These are phyloP conservation scores for Limnephilus rhombicus DNA, from an alignment of 2,888 invertebrate genomes.

Conservation along the genomic window DNA sequence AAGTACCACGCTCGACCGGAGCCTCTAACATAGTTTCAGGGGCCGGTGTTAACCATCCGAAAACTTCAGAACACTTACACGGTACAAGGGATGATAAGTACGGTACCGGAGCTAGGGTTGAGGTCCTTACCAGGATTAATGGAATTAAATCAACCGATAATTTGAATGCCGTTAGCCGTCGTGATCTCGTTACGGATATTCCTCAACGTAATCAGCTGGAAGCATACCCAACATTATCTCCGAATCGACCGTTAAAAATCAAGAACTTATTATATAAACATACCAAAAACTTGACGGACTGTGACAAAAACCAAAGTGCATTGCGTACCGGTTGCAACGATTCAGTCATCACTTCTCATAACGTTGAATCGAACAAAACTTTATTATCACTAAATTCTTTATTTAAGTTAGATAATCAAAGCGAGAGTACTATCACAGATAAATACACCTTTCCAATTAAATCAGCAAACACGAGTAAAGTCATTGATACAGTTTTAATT, in stretches of 20 bases:
- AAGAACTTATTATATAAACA: conserved; percentile 41
- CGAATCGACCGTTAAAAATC: conserved; percentile 14
- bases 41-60: background rate
- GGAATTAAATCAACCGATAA: conserved; percentile 27
- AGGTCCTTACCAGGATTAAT: background rate
- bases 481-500: background rate
- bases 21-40: conserved; percentile 4
- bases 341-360: background rate
- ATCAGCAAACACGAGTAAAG: background rate
- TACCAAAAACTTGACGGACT: background rate
- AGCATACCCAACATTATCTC: conserved; percentile 22
- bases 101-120: background rate
- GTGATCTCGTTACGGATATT: conserved; percentile 32
- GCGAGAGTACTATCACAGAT: background rate
- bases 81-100: background rate
- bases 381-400: background rate
- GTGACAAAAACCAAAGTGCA: conserved; percentile 13
- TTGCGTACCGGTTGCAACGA: background rate
- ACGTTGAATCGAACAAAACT: background rate
- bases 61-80: conserved; percentile 30
- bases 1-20: background rate
- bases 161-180: background rate
- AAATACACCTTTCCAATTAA: background rate
- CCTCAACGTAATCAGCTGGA: conserved; percentile 22
- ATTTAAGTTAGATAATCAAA: background rate